Base-by-base conservation (phyloP, 1,140 invertebrate species). In the Araneus ventricosus region DNA sequence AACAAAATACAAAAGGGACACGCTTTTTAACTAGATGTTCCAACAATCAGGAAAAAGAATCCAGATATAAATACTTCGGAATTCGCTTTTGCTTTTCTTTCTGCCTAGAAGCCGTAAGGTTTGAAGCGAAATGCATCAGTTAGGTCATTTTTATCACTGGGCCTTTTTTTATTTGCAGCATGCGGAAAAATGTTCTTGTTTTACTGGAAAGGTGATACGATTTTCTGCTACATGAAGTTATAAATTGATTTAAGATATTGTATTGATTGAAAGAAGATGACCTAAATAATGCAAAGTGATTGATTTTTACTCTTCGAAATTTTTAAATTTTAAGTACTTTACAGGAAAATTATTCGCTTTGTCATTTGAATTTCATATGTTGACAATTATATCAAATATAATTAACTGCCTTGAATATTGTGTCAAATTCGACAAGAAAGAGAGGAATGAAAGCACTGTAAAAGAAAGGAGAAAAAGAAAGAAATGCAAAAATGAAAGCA, bases 31-130 rank as follows among this genome's bases (percentile, higher is more conserved):
- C 67, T 34, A 17, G 14, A 27, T 24, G 79, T 39, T 52, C 22
- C 22, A 67, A 67, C 61, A 67, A 52, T 67, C 39, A 84, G 80
- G 80, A 52, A 84, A 52, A 17, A 84, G 27, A 45, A 84, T 84
- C 24, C 17, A 84, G 80, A 27, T 84, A 84, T 84, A 84, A 84
- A 84, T 82, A 82, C 79, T 52, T 10, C 37, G 41, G 41, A 82
- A 82, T 52, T 41, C 41, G 4, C 24, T 45, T 84, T 17, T 34
- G 67, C 17, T 67, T 75, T 75, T 75, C 67, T 37, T 37, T 75
- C 2, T 14, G 67, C 34, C 67, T 27, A 20, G 5, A n/a, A 8
- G 22, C 24, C 8, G 17, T 34, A 75, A 30, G 30, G 30, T 75
- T 75, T 75, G 30, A 34, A 75, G 34, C 17, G 14, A 30, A 20